phyloP scores from a whole-genome alignment of 53 echinoderm and acorn worm genomes.

The Echinarachnius parma region DNA sequence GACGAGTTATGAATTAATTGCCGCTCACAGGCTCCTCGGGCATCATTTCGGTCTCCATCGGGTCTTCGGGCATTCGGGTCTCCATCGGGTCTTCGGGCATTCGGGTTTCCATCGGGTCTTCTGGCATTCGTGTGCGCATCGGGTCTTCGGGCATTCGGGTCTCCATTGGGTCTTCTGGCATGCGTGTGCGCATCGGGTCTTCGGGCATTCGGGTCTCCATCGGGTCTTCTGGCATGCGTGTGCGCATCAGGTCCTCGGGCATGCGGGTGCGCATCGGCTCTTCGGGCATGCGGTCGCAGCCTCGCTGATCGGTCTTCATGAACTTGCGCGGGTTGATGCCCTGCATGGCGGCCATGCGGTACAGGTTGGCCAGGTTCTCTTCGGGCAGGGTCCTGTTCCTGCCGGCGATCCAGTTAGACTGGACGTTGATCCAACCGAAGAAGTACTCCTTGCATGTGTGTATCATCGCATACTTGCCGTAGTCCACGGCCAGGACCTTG shows the following conservation, averaged over 20 bases:
- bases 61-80: too few species aligned
- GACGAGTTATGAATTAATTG: too few species aligned
- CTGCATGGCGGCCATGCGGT: neutral
- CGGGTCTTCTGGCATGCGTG: neutral
- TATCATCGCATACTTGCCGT: slow-evolving; percentile 30
- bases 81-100: too few species aligned
- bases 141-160: neutral
- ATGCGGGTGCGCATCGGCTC: neutral
- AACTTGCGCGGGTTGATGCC: slow-evolving; percentile 31
- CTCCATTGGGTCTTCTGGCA: neutral
- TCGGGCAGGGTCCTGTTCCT: neutral
- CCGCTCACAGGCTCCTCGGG: too few species aligned
- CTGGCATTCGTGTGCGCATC: too few species aligned
- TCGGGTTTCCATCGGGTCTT: too few species aligned
- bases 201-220: neutral
- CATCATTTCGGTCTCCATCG: too few species aligned
- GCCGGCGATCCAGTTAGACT: slow-evolving; percentile 54
- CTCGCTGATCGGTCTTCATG: slow-evolving; percentile 23
- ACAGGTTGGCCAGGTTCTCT: neutral
- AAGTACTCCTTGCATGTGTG: slow-evolving; percentile 46
- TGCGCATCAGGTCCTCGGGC: neutral
- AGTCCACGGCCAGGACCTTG: slow-evolving; percentile 46
- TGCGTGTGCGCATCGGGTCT: neutral
- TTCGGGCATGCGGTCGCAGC: neutral
- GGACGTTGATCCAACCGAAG: slow-evolving; percentile 38